Evolutionary conservation across 2,888 invertebrate genomes (phyloP).

Genomic region (Diaperis boleti): DNA sequence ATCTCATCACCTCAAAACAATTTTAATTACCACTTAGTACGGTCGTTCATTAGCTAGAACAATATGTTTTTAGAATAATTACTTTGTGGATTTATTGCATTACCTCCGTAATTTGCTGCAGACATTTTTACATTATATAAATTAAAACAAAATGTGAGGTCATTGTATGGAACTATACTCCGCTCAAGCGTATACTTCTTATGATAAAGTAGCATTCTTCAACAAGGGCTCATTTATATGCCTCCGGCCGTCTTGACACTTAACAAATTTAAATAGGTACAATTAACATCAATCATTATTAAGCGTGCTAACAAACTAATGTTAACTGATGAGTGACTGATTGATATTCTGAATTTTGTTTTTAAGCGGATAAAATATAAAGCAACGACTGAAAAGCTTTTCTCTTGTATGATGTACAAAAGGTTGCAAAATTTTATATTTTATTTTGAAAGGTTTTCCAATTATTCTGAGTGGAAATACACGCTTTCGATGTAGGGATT

Average conservation of each 20-base stretch:
- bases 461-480: too few relatives aligned
- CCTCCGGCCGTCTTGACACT: background rate
- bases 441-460: too few relatives aligned
- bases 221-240: background rate
- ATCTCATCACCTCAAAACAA: slow-evolving; percentile 42
- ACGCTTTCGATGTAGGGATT: too few relatives aligned
- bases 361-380: too few relatives aligned
- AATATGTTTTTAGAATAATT: slow-evolving; percentile 42
- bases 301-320: background rate
- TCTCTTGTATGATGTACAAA: too few relatives aligned
- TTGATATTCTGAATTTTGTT: too few relatives aligned
- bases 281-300: background rate
- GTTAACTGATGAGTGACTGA: background rate
- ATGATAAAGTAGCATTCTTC: background rate
- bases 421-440: too few relatives aligned
- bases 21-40: slow-evolving; percentile 37
- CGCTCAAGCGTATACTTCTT: slow-evolving; percentile 1
- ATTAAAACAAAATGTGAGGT: slow-evolving; percentile 23
- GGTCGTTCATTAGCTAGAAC: slow-evolving; percentile 41
- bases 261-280: background rate
- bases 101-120: slow-evolving; percentile 27
- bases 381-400: too few relatives aligned
- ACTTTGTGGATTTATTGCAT: slow-evolving; percentile 40
- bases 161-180: slow-evolving; percentile 9
- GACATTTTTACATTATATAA: slow-evolving; percentile 27